Conservation (phyloP, 2,797 vertebrate genomes). For the Cyprinodon diabolis region DNA sequence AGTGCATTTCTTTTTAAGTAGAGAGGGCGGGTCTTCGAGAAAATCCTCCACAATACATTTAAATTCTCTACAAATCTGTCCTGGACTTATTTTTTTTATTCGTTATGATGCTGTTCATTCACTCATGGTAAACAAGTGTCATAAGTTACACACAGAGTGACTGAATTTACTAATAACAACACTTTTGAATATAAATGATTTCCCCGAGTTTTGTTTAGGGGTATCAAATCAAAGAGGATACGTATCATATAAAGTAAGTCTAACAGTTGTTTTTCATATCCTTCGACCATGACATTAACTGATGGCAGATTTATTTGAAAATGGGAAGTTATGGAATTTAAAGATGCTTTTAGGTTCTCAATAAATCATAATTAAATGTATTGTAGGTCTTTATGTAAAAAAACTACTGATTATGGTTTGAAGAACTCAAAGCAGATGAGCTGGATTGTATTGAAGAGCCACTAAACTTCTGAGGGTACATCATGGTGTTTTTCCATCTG, state of each 20-base stretch:
- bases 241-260: neutral
- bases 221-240: neutral
- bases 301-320: neutral
- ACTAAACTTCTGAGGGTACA: conserved; percentile 26
- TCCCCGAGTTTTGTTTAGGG: neutral
- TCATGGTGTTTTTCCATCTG: conserved; percentile 19
- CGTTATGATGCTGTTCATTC: neutral
- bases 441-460: conserved; percentile 21
- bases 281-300: neutral
- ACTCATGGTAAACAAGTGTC: neutral
- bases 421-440: conserved; percentile 33
- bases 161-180: too few species aligned
- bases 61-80: neutral
- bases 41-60: too few species aligned
- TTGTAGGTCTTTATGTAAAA: neutral
- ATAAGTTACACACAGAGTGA: neutral
- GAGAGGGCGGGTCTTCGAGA: too few species aligned
- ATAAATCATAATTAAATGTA: neutral
- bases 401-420: conserved; percentile 4
- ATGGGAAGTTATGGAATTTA: neutral
- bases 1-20: too few species aligned
- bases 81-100: neutral
- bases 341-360: conserved; percentile 1
- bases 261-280: neutral
- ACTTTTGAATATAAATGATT: neutral